phyloP scores from a whole-genome alignment of 2,888 invertebrate genomes.

The Punctoribates punctum region DNA sequence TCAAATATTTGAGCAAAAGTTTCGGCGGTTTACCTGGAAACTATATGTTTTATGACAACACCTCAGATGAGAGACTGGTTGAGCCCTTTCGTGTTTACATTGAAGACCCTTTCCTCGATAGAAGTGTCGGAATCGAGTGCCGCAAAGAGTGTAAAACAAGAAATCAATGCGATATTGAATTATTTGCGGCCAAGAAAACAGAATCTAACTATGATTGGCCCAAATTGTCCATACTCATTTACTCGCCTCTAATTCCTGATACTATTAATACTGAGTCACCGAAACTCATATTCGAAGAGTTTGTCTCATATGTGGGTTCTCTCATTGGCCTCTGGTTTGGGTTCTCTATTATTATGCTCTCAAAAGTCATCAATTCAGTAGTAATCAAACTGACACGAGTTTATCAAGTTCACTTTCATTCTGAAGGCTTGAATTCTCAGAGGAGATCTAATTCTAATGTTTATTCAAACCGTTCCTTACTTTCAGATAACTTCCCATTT shows the following conservation, averaged over 20 bases:
- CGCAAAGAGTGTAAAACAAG: no score
- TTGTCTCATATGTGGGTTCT: background rate
- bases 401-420: no score
- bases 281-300: conserved; percentile 11
- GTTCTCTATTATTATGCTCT: conserved; percentile 3
- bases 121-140: background rate
- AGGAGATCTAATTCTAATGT: no score
- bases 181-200: no score
- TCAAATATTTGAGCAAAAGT: background rate
- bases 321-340: conserved; percentile 10
- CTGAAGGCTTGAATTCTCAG: no score
- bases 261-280: background rate
- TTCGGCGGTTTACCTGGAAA: background rate
- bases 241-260: background rate
- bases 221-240: background rate
- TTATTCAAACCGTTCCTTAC: no score
- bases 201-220: background rate
- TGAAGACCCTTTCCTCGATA: background rate
- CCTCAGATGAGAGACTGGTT: background rate
- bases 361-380: background rate
- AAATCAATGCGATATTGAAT: no score
- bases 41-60: background rate
- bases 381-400: no score
- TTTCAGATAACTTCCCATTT: no score
- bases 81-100: background rate